These are phyloP conservation scores for Odontamblyopus rebecca DNA, from an alignment of 2,797 vertebrate genomes.

Conservation along the genomic window DNA sequence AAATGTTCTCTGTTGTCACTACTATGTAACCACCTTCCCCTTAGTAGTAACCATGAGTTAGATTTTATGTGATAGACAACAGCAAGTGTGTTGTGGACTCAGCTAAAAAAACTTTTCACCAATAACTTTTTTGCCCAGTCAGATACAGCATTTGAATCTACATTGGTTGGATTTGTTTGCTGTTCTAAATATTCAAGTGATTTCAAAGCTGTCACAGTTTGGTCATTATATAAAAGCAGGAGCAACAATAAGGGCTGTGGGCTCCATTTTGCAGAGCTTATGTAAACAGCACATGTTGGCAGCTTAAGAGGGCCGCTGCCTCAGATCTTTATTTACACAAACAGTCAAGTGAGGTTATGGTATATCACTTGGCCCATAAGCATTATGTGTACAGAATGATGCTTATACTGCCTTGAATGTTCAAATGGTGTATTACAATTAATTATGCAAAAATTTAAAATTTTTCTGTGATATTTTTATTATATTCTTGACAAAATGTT, in stretches of 20 bases:
- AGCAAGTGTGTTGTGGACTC: neutral
- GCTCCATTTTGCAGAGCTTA: constrained; percentile 11
- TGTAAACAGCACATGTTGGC: neutral
- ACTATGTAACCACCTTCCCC: too few species aligned
- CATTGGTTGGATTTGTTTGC: neutral
- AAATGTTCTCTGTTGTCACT: too few species aligned
- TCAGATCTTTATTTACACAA: constrained; percentile 26
- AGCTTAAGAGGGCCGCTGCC: constrained; percentile 30
- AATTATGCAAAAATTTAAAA: neutral
- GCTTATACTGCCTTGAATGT: too few species aligned
- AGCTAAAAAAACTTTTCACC: neutral
- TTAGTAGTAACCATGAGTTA: too few species aligned
- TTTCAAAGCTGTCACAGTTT: constrained; percentile 4
- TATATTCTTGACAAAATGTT: too few species aligned
- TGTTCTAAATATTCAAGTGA: neutral
- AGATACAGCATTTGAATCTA: too few species aligned
- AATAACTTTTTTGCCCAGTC: too few species aligned
- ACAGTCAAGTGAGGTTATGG: constrained; percentile 13
- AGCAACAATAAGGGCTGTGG: constrained; percentile 25
- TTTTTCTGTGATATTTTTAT: too few species aligned
- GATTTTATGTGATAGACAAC: neutral
- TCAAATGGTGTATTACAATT: neutral
- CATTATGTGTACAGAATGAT: neutral
- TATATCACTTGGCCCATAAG: constrained; percentile 11
- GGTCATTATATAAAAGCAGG: constrained; percentile 31